Percentiles rank a stretch among this genome's conserved stretches.
phyloP scores from a whole-genome alignment of 2,113 vertebrate genomes.

The Clinocottus analis region DNA sequence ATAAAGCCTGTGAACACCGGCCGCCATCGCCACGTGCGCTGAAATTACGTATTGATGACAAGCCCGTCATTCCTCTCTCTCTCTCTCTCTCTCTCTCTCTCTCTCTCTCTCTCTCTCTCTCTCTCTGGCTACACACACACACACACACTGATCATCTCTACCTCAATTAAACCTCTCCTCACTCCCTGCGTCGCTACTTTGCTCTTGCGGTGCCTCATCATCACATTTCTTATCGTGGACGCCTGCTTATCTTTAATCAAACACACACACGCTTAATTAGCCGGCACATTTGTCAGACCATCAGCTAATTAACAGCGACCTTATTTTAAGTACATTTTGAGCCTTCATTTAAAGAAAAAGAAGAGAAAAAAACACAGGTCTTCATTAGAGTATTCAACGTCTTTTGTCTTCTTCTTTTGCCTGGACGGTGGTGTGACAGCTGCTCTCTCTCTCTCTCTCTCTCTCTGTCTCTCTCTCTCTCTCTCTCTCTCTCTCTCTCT shows the following conservation, averaged over 20 bases:
- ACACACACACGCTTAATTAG: conserved; percentile 80
- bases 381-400: conserved; percentile 64
- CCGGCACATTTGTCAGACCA: conserved; percentile 72
- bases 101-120: no score
- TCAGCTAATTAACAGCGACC: conserved; percentile 82
- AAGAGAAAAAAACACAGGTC: conserved; percentile 35
- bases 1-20: conserved; percentile 41
- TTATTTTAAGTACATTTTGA: conserved; percentile 76
- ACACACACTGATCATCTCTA: conserved; percentile 49
- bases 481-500: neutral
- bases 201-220: conserved; percentile 66
- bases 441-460: neutral
- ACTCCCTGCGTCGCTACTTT: conserved; percentile 18
- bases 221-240: conserved; percentile 73
- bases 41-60: conserved; percentile 65
- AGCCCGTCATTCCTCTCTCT: conserved; percentile 13
- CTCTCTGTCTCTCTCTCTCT: neutral
- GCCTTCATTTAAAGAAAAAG: conserved; percentile 60
- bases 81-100: neutral
- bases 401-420: conserved; percentile 45
- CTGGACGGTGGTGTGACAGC: conserved; percentile 35
- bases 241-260: conserved; percentile 80
- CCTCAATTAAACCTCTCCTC: conserved; percentile 65
- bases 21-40: conserved; percentile 26
- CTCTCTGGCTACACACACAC: conserved; percentile 26